These are phyloP conservation scores for Cyrtodaria siliqua DNA, from an alignment of 2,888 invertebrate species.

Conservation along the genomic window DNA sequence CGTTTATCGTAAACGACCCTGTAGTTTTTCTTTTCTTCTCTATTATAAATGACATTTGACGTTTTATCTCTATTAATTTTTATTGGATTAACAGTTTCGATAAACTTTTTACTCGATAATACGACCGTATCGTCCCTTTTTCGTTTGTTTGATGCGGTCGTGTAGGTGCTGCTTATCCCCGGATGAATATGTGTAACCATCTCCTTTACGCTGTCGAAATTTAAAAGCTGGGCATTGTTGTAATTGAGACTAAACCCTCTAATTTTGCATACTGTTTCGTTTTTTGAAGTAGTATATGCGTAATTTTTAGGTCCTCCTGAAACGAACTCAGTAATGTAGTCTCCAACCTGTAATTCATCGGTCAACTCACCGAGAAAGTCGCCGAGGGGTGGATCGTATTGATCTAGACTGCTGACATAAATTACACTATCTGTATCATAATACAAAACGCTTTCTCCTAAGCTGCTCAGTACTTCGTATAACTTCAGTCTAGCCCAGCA, in stretches of 20 bases:
- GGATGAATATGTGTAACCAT: not conserved
- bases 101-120: conserved; percentile 2
- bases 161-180: not conserved
- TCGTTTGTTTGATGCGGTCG: too few relatives aligned
- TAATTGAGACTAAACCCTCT: conserved; percentile 72
- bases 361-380: too few relatives aligned
- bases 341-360: too few relatives aligned
- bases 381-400: too few relatives aligned
- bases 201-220: conserved; percentile 65
- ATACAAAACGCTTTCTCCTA: too few relatives aligned
- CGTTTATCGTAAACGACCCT: conserved; percentile 37
- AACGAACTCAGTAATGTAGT: conserved; percentile 63
- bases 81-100: conserved; percentile 2
- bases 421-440: too few relatives aligned
- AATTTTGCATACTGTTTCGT: conserved; percentile 64
- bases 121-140: too few relatives aligned
- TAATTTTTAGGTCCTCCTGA: conserved; percentile 83
- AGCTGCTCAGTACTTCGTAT: too few relatives aligned
- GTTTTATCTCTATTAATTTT: conserved; percentile 88
- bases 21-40: conserved; percentile 84
- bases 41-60: too few relatives aligned
- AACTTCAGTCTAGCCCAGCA: too few relatives aligned
- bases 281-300: conserved; percentile 64
- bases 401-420: too few relatives aligned
- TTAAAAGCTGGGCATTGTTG: conserved; percentile 17